phyloP scores from a whole-genome alignment of 2,797 vertebrate genomes.

The Psittacula echo region DNA sequence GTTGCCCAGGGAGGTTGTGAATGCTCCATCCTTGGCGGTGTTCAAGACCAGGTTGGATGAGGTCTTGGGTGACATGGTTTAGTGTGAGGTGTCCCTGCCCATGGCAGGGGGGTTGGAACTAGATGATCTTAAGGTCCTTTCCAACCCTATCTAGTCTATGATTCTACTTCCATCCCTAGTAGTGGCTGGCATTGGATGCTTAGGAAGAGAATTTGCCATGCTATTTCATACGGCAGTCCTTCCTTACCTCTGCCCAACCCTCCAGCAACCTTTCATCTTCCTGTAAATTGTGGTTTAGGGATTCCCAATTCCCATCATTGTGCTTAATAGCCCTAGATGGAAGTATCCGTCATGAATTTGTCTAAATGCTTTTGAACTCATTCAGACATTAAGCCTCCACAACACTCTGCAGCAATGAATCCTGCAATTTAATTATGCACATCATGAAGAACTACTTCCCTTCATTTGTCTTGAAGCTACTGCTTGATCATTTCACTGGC shows the following conservation, averaged over 20 bases:
- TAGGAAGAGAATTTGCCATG: background rate
- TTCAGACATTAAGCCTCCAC: constrained; percentile 16
- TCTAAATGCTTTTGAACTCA: constrained; percentile 44
- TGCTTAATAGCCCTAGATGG: background rate
- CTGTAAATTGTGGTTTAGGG: background rate
- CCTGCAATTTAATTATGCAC: constrained; percentile 18
- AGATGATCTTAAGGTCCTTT: too few relatives aligned
- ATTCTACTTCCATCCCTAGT: background rate
- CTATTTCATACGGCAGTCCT: background rate
- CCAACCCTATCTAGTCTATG: too few relatives aligned
- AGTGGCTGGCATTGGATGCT: background rate
- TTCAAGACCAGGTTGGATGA: too few relatives aligned
- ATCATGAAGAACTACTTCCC: constrained; percentile 18
- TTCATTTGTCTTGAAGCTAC: background rate
- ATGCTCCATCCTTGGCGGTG: too few relatives aligned
- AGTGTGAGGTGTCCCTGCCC: too few relatives aligned
- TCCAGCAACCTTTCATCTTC: background rate
- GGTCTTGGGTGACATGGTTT: too few relatives aligned
- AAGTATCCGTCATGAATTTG: background rate
- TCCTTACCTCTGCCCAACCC: background rate
- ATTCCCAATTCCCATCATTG: background rate
- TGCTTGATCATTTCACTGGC: background rate
- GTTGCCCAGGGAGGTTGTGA: too few relatives aligned
- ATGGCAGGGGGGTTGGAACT: too few relatives aligned
- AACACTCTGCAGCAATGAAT: constrained; percentile 19